Base-by-base conservation (phyloP, 2,797 vertebrate genomes). In the Graptemys geographica region DNA sequence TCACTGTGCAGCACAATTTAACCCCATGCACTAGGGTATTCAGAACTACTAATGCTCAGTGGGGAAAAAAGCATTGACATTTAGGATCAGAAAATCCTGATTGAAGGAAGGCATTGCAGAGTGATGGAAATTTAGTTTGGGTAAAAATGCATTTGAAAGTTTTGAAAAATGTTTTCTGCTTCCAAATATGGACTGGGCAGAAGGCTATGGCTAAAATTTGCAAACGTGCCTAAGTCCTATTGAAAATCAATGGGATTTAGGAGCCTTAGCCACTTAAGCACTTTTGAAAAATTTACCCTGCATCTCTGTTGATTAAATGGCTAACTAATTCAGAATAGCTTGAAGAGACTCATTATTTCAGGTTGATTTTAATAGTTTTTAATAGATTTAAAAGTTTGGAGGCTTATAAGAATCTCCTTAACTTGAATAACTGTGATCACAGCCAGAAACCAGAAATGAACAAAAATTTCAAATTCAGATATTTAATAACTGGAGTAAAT, bases 1-100 rank as follows among this genome's bases (percentile, higher is more conserved):
- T 90, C 83, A 76, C n/a, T 90, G 33, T 55, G 79, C 8, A 97
- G 86, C 27, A 92, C 84, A 92, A 82, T 84, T 93, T 97, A 96
- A 96, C n/a, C 49, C 19, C 27, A 33, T 57, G n/a, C 65, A 72
- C 51, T 49, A 15, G 25, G 6, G 8, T 96, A 74, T 27, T 81
- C 53, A 81, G 31, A 81, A 49, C 41, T 59, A 88, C 83, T 92
- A 59, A 49, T 47, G 72, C 33, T 89, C 41, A 81, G 47, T 21
- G 8, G 21, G 9, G 4, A 0, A 19, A 9, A 86, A 89, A 37
- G n/a, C 44, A 72, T 84, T 89, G 89, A 88, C 23, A 8, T 72
- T 92, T 69, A 53, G 11, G 87, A 93, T 57, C 11, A 96, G 89
- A 85, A 95, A 94, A 89, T 95, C 83, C 88, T 10, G 11, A 84